These are phyloP conservation scores for Herminia tarsipennalis DNA, from an alignment of 2,888 invertebrate genomes.

Conservation along the genomic window DNA sequence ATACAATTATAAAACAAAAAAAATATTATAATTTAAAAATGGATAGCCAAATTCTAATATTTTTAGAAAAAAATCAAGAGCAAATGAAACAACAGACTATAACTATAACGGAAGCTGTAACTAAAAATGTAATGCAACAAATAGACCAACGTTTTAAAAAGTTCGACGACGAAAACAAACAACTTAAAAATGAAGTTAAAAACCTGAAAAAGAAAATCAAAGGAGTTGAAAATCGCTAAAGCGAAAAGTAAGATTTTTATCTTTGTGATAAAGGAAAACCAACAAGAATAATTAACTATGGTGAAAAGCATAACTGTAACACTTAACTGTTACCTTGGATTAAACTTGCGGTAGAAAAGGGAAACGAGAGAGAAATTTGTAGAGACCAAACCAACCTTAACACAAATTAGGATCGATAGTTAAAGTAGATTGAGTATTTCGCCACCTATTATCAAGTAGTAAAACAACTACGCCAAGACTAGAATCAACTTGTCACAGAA, in stretches of 20 bases:
- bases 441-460: too few species aligned
- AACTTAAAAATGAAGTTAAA: background rate
- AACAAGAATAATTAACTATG: background rate
- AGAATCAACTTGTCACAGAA: too few species aligned
- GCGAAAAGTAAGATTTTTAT: background rate
- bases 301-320: background rate
- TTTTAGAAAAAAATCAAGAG: background rate
- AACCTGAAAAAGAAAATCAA: background rate
- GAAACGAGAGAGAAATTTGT: too few species aligned
- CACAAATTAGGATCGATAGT: too few species aligned
- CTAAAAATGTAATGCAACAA: background rate
- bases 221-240: background rate
- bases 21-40: too few species aligned
- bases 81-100: background rate
- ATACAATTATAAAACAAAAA: too few species aligned
- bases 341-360: too few species aligned
- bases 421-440: too few species aligned
- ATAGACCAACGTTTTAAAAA: background rate
- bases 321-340: too few species aligned
- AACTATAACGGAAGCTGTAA: background rate
- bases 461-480: too few species aligned
- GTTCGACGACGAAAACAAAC: background rate
- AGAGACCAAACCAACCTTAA: too few species aligned
- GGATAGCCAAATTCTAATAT: background rate
- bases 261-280: background rate